A percentile compares a stretch with the other conserved stretches of the same genome.
Evolutionary conservation across 2,797 vertebrate species (phyloP).

Genomic region (Hozukius guyotensis): DNA sequence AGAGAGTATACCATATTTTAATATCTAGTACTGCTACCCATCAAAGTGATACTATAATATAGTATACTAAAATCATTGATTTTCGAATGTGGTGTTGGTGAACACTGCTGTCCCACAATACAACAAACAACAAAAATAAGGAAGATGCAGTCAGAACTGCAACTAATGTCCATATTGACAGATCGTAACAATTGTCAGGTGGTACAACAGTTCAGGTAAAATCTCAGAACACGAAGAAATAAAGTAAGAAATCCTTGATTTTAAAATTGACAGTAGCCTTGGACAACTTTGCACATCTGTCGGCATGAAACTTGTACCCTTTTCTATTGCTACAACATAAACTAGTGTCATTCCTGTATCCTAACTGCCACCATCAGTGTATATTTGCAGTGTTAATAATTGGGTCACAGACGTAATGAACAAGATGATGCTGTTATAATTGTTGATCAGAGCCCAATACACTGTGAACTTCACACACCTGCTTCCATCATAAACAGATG

Average conservation of each 20-base stretch:
- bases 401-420: not conserved
- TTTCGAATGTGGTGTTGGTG: not conserved
- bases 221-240: not conserved
- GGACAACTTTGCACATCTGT: not conserved
- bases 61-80: not conserved
- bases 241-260: not conserved
- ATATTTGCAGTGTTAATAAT: not conserved
- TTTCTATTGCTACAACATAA: not conserved
- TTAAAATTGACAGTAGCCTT: accelerated
- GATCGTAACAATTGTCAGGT: not conserved
- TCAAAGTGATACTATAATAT: not conserved
- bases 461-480: not conserved
- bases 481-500: not conserved
- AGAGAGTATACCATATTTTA: not conserved
- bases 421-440: not conserved
- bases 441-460: not conserved
- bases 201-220: not conserved
- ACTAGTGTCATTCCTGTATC: not conserved
- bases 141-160: not conserved
- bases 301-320: not conserved
- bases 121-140: not conserved
- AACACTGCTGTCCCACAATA: not conserved
- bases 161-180: not conserved
- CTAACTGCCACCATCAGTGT: not conserved
- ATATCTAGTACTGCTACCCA: not conserved